Percentiles rank a stretch among this genome's conserved stretches.
These are phyloP conservation scores for Cosmia trapezina DNA, from an alignment of 2,888 invertebrate genomes.

Conservation along the genomic window DNA sequence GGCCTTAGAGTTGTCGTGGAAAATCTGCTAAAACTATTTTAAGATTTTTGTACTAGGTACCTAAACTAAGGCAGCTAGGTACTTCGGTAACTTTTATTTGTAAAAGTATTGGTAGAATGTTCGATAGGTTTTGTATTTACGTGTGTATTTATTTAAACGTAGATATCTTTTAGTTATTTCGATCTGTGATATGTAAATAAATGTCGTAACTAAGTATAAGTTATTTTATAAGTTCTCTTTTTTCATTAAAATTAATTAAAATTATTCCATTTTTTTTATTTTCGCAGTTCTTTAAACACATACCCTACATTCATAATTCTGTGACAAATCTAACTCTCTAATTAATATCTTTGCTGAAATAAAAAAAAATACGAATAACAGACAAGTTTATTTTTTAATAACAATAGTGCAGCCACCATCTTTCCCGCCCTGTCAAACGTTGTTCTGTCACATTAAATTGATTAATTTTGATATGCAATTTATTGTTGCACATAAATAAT, in stretches of 20 bases:
- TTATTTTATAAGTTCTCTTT: constrained; percentile 53
- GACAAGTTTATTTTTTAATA: neutral
- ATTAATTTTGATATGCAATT: constrained; percentile 32
- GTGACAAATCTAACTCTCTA: neutral
- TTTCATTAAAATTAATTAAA: constrained; percentile 54
- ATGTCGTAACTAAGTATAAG: constrained; percentile 34
- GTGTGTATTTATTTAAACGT: constrained; percentile 48
- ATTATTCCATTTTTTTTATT: neutral
- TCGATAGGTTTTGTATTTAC: constrained; percentile 28
- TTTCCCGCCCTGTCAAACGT: constrained; percentile 16
- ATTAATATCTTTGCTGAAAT: neutral
- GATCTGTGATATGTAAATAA: constrained; percentile 66
- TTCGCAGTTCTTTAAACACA: neutral
- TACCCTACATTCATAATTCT: neutral
- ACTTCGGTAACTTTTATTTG: constrained; percentile 12
- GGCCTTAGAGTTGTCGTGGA: constrained; percentile 20
- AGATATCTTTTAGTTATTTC: constrained; percentile 53
- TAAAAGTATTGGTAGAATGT: constrained; percentile 19
- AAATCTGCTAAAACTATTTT: constrained; percentile 10
- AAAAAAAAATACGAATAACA: neutral
- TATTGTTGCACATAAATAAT: constrained; percentile 37
- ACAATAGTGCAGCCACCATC: neutral
- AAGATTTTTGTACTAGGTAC: constrained; percentile 7
- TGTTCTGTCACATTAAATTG: constrained; percentile 2
- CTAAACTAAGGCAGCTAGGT: neutral